These are phyloP conservation scores for Andrena bicolor DNA, from an alignment of 2,888 invertebrate genomes.

Conservation along the genomic window DNA sequence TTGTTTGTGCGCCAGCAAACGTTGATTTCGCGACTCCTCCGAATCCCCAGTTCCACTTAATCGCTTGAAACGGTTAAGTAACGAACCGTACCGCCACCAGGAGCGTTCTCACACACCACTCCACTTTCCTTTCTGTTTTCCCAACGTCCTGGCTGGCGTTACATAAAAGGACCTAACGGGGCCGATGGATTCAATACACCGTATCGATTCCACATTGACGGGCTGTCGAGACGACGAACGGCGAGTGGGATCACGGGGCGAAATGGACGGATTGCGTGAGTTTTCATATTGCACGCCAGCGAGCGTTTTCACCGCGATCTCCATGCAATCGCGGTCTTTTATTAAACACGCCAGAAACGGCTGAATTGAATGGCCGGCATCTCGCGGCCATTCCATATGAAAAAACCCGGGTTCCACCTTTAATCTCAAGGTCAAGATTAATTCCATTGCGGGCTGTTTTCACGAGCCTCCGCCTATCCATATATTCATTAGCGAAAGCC, in stretches of 20 bases:
- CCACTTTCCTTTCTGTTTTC: slow-evolving; percentile 56
- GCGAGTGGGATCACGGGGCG: neutral
- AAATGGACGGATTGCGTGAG: neutral
- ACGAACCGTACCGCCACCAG: slow-evolving; percentile 33
- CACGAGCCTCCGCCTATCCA: too few species aligned
- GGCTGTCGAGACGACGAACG: slow-evolving; percentile 10
- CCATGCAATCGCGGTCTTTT: slow-evolving; percentile 1
- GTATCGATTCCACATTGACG: slow-evolving; percentile 32
- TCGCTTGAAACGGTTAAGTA: slow-evolving; percentile 45
- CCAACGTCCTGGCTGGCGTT: slow-evolving; percentile 49
- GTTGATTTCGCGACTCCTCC: neutral
- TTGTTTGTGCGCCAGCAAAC: too few species aligned
- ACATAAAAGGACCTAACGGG: slow-evolving; percentile 54
- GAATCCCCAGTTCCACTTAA: slow-evolving; percentile 8
- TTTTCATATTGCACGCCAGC: slow-evolving; percentile 5
- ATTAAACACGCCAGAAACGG: neutral
- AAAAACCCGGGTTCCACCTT: too few species aligned
- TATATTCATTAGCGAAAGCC: too few species aligned
- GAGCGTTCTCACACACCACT: slow-evolving; percentile 34
- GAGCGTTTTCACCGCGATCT: slow-evolving; percentile 21
- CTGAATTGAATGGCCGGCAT: neutral
- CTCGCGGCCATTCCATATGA: neutral
- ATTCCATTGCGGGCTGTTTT: too few species aligned
- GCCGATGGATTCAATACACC: slow-evolving; percentile 21
- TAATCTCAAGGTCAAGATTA: too few species aligned